Base-by-base conservation (phyloP, 2,113 vertebrate species). In the Regulus satrapa region DNA sequence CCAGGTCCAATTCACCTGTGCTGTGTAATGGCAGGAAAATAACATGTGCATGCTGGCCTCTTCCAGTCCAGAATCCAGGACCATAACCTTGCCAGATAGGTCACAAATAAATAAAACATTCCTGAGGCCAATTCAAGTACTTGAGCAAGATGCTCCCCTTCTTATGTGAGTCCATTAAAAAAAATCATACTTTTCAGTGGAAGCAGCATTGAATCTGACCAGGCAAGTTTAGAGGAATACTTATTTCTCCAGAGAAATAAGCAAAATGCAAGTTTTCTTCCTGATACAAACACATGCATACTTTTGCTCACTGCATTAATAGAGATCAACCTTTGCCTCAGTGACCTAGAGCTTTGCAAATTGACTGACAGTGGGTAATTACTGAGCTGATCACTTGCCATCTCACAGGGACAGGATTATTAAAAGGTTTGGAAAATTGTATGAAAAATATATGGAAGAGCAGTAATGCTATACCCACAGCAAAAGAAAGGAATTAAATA, bases 1-100 rank as follows among this genome's bases (percentile, higher is more conserved):
- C 18, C 36, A 45, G 14, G 38, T 69, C 23, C 31, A 49, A 41
- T 43, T 59, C 45, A 93, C 14, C 23, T 28, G 40, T 48, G 46
- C 36, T 52, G 4, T 9, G 9, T 16, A 59, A 67, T 38, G 18
- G 9, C 68, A 76, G 14, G 48, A 80, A 83, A 89, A 69, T 6
- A 32, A 2, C 29, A 48, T 1, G 6, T 32, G 21, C 41, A 3
- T 7, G 0, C 25, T 34, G 38, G 15, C 13, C 9, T 64, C 36
- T 43, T 71, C 43, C 29, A 28, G 24, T 12, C 18, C 11, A 52
- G 49, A 54, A 81, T 54, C 51, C 21, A 10, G 10, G 10, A 16
- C 13, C 23, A 61, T 5, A 77, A 66, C 9, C 43, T 23, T 43
- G 6, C 6, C 9, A 68, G 12, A 6, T 34, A 75, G 9, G 26